Base-by-base conservation (phyloP, 2,888 invertebrate species). In the Eilema griseolum region DNA sequence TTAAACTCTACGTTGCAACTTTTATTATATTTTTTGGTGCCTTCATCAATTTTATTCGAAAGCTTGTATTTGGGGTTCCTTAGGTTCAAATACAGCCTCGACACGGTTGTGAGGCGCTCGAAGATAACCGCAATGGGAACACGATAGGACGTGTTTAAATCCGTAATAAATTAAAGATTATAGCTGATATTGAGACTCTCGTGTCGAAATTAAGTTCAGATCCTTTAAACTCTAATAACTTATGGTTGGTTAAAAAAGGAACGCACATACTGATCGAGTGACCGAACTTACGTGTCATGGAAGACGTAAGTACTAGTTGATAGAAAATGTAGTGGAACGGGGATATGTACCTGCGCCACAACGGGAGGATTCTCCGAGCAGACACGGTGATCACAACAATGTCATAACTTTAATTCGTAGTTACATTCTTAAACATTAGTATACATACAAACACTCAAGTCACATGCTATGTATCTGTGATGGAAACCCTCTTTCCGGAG, bases 1-100 rank as follows among this genome's bases (percentile, higher is more conserved):
- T 71, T 67, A 73, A 46, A 24, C 28, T 63, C 41, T 33, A 65
- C 46, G 56, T 66, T 62, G 72, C 72, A 73, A 74, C 72, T 75
- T 78, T 78, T 77, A 76, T 76, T 73, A 70, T 77, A 67, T 61
- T 73, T 75, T 78, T 76, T 76, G 74, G 74, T 68, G 71, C 70
- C 71, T 77, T 71, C 80, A 80, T 81, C 79, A 76, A 80, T 81
- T 79, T 79, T 70, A 80, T 83, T 80, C 74, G 76, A 78, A 79
- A 79, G 74, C 77, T 79, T 71, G 75, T 78, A 79, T 76, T 75
- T 69, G 71, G 74, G 68, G 71, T 71, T 61, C 70, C 70, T 68
- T 60, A 60, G 56, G 37, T n/a, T 57, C 33, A 20, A 64, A 69
- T 71, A 71, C 62, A 70, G 57, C 46, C 20, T 68, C 64, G 14